Evolutionary conservation across 2,113 vertebrate species (phyloP).

Genomic region (Eptesicus fuscus): DNA sequence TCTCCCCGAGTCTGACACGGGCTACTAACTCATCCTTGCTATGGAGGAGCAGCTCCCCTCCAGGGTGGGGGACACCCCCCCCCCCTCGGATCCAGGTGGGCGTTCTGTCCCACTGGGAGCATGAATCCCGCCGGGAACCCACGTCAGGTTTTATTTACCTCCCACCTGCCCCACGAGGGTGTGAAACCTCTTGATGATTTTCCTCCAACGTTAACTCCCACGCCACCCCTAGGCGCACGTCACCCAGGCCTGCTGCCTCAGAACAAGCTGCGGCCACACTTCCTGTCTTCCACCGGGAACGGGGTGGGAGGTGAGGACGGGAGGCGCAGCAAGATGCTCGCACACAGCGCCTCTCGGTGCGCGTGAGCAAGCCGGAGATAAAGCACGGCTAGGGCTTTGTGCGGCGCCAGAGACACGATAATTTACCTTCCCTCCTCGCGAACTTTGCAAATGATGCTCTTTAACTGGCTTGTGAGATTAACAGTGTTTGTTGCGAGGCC

Average conservation of each 20-base stretch:
- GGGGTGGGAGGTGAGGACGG: accelerated
- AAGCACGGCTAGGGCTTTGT: not conserved
- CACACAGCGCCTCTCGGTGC: accelerated
- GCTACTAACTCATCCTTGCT: not conserved
- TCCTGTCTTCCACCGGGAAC: not conserved
- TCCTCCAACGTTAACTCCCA: not conserved
- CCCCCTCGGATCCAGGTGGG: not conserved
- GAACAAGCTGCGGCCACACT: not conserved
- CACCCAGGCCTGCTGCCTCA: not conserved
- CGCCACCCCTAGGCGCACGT: not conserved
- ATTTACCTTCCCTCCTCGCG: not conserved
- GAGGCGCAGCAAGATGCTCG: not conserved
- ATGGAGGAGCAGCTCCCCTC: not conserved
- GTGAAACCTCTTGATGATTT: not conserved
- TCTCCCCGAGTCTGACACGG: not conserved
- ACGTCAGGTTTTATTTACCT: not conserved
- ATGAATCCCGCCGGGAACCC: not conserved
- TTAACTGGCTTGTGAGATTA: not conserved
- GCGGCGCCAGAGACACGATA: not conserved
- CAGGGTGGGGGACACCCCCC: too few species aligned
- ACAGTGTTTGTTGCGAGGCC: not conserved
- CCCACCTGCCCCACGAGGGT: not conserved
- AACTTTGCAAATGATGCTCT: conserved; percentile 43
- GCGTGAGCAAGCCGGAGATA: not conserved
- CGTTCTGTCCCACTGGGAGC: not conserved